A percentile compares a stretch with the other conserved stretches of the same genome.
Evolutionary conservation across 2,888 invertebrate species (phyloP).

Genomic region (Dryobota labecula): DNA sequence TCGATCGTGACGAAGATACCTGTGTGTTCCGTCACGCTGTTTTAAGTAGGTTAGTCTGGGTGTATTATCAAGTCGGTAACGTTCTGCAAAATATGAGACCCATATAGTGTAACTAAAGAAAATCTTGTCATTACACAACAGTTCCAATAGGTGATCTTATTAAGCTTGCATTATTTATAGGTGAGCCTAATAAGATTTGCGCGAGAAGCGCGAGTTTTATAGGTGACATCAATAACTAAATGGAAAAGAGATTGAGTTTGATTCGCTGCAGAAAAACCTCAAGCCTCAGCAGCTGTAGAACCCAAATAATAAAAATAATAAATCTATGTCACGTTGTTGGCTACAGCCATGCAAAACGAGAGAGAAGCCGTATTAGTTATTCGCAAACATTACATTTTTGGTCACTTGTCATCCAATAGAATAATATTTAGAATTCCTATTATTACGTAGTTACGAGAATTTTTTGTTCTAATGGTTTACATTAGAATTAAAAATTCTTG

Average conservation of each 20-base stretch:
- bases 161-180: no score
- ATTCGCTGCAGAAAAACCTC: background rate
- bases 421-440: slow-evolving; percentile 24
- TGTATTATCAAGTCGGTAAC: background rate
- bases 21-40: slow-evolving; percentile 17
- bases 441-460: slow-evolving; percentile 7
- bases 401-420: slow-evolving; percentile 35
- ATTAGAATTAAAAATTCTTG: no score
- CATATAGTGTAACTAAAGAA: background rate
- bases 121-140: background rate
- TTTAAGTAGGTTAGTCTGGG: background rate
- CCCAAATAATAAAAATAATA: slow-evolving; percentile 1
- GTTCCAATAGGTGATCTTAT: background rate
- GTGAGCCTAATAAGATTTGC: background rate
- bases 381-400: slow-evolving; percentile 35
- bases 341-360: background rate
- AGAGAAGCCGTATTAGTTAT: slow-evolving; percentile 30
- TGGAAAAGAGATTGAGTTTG: background rate
- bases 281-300: no score
- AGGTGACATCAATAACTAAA: background rate
- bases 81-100: background rate
- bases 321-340: slow-evolving; percentile 8
- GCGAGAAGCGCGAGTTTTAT: background rate
- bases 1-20: slow-evolving; percentile 51
- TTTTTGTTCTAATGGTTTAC: slow-evolving; percentile 5